Evolutionary conservation across 2,888 invertebrate genomes (phyloP), one percentile per base, ranked within the genome.

Genomic region (Dolichopus griseipennis): DNA sequence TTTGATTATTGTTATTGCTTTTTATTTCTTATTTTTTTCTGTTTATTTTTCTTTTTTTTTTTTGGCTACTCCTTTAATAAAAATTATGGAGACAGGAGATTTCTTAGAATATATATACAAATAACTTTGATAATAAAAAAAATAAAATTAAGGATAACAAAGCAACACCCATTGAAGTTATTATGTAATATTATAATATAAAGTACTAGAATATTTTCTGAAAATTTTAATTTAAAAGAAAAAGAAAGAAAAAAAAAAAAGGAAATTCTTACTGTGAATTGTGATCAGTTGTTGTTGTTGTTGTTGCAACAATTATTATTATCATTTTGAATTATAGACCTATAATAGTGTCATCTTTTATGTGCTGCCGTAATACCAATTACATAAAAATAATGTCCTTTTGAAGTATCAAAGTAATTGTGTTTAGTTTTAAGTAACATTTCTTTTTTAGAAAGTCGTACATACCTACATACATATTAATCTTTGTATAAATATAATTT

Each of bases 371-470:
- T 52, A 52, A 52, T 52, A 52, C 52, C 52, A 52, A 52, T 52
- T 52, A 52, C 52, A 18, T n/a, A n/a, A 52, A 52, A 52, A 52
- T 52, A 52, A 52, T 52, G 52, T 52, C 52, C n/a, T 52, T 52
- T 52, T 52, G 52, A 18, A 52, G 6, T 18, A 52, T 7, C 41
- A 4, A 27, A 27, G 27, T 5, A n/a, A 27, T 27, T 27, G 27
- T 27, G 27, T 27, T 27, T 27, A 27, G 27, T 27, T n/a, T n/a
- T 27, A 5, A 27, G 5, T 27, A 27, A 4, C 5, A 27, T 27
- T 27, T 2, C 27, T 27, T 27, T 27, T 27, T 27, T 27, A 27
- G 27, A 27, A 4, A 27, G 27, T 27, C 2, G 27, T 4, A 27
- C n/a, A n/a, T n/a, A n/a, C n/a, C n/a, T n/a, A n/a, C n/a, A n/a